Evolutionary conservation across 2,888 invertebrate species (phyloP), one percentile per base, ranked within the genome.

Genomic region (Acrobasis repandana): DNA sequence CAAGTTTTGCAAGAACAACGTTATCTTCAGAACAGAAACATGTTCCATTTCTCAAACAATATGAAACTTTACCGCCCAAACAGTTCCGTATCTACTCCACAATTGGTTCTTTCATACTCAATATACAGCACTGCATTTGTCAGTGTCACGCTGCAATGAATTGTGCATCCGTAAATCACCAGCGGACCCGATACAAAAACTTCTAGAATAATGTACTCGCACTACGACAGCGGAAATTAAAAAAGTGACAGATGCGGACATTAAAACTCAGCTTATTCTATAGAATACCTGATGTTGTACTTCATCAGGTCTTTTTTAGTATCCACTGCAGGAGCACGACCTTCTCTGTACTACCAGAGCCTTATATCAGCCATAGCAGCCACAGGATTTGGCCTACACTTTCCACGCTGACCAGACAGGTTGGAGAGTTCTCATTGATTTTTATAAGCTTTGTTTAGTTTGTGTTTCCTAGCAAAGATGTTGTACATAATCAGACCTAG

Each of bases 131-230:
- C 71, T 73, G 67, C 73, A 81, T 80, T 77, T 75, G 71, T 80
- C 80, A 76, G 69, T 79, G 79, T 80, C 80, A 69, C 75, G 77
- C 77, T 73, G 72, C 73, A 70, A 71, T 75, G 74, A 72, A 79
- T 73, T 76, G 77, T 79, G 75, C 73, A 74, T 79, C 72, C 74
- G 77, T 79, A 80, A 80, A 82, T 80, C 80, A 80, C 76, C 67
- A 69, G 58, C 68, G 48, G 69, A 71, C 65, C 69, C 70, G 70
- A 75, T 79, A 74, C 69, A 80, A 79, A 79, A 77, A 80, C 75
- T 72, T 64, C 63, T 66, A 73, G 76, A 71, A 68, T 72, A 78
- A 76, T 73, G 73, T 77, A 73, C 74, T 66, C 63, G 61, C 56
- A 59, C 62, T 18, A 54, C 54, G 54, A 54, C 54, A 72, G 58